Conservation (phyloP, 2,888 invertebrate genomes). For the Parnassius smintheus region DNA sequence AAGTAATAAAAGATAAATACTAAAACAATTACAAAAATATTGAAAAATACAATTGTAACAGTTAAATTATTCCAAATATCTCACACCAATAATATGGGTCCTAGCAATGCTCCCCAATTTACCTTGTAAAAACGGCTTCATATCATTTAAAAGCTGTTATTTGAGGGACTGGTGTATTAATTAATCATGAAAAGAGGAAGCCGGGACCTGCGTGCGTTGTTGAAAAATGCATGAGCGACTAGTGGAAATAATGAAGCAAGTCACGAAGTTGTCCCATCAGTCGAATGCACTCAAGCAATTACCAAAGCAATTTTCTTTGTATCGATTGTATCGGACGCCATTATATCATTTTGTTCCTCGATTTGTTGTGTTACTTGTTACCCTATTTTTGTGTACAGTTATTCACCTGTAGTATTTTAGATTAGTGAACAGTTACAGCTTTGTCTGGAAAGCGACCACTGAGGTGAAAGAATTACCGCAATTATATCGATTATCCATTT, state of each 20-base stretch:
- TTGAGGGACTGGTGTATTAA: slow-evolving; percentile 22
- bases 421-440: too few species aligned
- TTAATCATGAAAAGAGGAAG: slow-evolving; percentile 23
- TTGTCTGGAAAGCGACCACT: too few species aligned
- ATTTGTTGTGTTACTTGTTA: slow-evolving; percentile 4
- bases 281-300: slow-evolving; percentile 35
- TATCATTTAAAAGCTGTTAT: slow-evolving; percentile 26
- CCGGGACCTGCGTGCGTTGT: slow-evolving; percentile 23
- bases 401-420: too few species aligned
- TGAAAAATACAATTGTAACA: not conserved
- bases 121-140: slow-evolving; percentile 3
- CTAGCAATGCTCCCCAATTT: slow-evolving; percentile 8
- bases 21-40: not conserved
- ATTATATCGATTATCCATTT: too few species aligned
- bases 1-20: too few species aligned
- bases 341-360: not conserved
- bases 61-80: not conserved
- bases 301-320: slow-evolving; percentile 29
- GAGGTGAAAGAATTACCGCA: too few species aligned
- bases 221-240: slow-evolving; percentile 27
- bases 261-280: slow-evolving; percentile 43
- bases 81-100: not conserved
- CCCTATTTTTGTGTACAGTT: too few species aligned
- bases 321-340: slow-evolving; percentile 31
- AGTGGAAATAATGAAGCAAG: slow-evolving; percentile 40